Percentiles rank a stretch among this genome's conserved stretches.
phyloP scores from a whole-genome alignment of 2,888 invertebrate species.

The Tachina fera region DNA sequence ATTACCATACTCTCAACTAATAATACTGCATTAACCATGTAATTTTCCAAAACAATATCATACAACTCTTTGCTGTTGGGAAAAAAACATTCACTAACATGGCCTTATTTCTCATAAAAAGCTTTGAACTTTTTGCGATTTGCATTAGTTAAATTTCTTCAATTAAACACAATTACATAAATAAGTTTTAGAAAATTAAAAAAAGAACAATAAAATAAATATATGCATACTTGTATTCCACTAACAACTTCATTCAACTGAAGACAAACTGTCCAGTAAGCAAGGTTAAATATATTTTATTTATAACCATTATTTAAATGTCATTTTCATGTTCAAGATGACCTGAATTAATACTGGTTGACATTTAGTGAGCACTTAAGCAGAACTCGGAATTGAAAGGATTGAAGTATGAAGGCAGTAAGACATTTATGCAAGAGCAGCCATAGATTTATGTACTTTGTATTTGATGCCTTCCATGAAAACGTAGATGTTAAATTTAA shows the following conservation, averaged over 20 bases:
- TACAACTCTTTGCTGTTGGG: not conserved
- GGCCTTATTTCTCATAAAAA: not conserved
- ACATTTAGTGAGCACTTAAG: constrained; percentile 62
- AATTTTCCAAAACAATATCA: too few relatives aligned
- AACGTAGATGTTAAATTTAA: not conserved
- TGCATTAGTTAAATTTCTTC: not conserved
- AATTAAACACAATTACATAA: not conserved
- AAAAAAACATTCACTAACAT: not conserved
- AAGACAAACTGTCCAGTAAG: not conserved
- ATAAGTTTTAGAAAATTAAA: not conserved
- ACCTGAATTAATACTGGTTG: constrained; percentile 67
- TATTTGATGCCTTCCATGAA: not conserved
- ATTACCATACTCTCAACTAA: too few relatives aligned
- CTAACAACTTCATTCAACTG: not conserved
- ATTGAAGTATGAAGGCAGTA: not conserved
- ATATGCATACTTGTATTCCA: not conserved
- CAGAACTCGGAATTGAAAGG: not conserved
- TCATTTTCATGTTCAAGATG: constrained; percentile 29
- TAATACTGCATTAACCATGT: too few relatives aligned
- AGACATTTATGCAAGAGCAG: not conserved
- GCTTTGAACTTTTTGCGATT: not conserved
- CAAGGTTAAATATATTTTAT: not conserved
- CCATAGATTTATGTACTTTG: not conserved
- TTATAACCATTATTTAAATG: not conserved
- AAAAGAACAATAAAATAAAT: not conserved